Conservation (phyloP, 2,797 vertebrate species). For the Propithecus deckenii region DNA sequence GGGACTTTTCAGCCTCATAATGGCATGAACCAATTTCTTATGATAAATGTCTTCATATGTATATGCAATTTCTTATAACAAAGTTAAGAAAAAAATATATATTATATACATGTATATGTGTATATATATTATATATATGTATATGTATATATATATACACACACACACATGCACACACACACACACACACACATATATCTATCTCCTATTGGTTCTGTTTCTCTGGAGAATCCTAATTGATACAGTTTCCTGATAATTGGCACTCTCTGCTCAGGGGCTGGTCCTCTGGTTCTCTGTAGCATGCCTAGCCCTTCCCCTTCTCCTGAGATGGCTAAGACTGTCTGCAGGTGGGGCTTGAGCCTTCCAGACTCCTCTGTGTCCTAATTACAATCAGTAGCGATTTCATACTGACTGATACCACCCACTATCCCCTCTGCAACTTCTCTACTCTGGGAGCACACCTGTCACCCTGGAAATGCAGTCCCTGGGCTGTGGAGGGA, state of each 20-base stretch:
- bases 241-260: not conserved
- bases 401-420: not conserved
- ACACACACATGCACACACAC: no score
- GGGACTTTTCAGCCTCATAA: not conserved
- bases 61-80: not conserved
- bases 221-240: not conserved
- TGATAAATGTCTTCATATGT: not conserved
- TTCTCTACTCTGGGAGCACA: fast-evolving
- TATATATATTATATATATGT: not conserved
- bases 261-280: not conserved
- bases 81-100: not conserved
- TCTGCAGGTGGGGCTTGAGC: not conserved
- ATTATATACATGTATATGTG: no score
- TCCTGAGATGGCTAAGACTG: not conserved
- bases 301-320: not conserved
- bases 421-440: not conserved
- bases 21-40: not conserved
- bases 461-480: not conserved
- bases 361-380: slow-evolving; percentile 57
- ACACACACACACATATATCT: no score
- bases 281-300: not conserved
- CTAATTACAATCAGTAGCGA: slow-evolving; percentile 45
- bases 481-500: not conserved
- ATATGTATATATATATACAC: not conserved
- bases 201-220: not conserved